These are phyloP conservation scores for Prunella fulvescens DNA, from an alignment of 2,113 vertebrate genomes.

Conservation along the genomic window DNA sequence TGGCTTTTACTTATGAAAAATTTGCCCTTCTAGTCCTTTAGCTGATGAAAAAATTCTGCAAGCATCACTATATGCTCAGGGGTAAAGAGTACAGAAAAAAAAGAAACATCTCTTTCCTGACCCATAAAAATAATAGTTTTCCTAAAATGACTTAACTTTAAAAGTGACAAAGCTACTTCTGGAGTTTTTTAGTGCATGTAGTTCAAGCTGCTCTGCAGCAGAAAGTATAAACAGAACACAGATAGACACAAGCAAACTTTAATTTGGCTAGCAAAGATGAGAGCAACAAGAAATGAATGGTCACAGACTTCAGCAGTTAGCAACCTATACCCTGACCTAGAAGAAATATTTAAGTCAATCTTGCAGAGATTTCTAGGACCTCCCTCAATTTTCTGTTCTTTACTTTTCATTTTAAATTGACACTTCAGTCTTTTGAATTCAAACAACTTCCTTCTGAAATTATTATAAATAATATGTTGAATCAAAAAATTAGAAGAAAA, in stretches of 20 bases:
- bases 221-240: neutral
- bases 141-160: neutral
- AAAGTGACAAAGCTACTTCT: neutral
- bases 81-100: neutral
- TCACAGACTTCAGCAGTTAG: neutral
- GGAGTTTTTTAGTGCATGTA: neutral
- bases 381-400: neutral
- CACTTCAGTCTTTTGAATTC: neutral
- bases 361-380: neutral
- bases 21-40: neutral
- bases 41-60: neutral
- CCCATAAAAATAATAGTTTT: neutral
- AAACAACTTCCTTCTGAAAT: neutral
- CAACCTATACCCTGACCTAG: neutral
- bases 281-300: neutral
- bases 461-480: neutral
- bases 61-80: neutral
- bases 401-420: neutral
- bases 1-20: neutral
- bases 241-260: neutral
- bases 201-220: neutral
- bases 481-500: neutral
- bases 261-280: neutral
- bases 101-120: neutral
- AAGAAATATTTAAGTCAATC: neutral